phyloP scores from a whole-genome alignment of 2,113 vertebrate genomes.

The Gymnobelideus leadbeateri region DNA sequence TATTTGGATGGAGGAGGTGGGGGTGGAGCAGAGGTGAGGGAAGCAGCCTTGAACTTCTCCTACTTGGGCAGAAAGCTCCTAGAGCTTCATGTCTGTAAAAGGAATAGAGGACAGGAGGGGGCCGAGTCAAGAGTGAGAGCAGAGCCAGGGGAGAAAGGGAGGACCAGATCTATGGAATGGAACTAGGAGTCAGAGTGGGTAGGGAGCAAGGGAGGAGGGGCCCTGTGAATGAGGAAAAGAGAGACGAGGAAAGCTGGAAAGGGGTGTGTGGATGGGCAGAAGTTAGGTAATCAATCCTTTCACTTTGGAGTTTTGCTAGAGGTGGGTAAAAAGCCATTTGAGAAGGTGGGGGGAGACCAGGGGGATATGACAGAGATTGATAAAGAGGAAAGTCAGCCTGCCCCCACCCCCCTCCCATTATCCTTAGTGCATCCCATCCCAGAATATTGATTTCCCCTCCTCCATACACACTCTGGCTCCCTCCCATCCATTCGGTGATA shows the following conservation, averaged over 20 bases:
- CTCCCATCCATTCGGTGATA: slow-evolving; percentile 44
- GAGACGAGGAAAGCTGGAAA: neutral
- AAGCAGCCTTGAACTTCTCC: slow-evolving; percentile 68
- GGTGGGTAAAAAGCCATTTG: neutral
- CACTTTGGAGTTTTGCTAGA: neutral
- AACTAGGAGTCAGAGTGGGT: neutral
- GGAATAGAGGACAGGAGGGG: slow-evolving; percentile 45
- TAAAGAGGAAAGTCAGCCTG: slow-evolving; percentile 35
- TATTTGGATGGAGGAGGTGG: slow-evolving; percentile 60
- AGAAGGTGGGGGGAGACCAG: neutral
- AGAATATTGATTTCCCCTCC: slow-evolving; percentile 17
- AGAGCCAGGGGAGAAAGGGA: neutral
- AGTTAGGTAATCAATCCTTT: neutral
- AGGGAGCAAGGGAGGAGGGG: neutral
- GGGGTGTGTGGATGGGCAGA: neutral
- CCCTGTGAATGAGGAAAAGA: neutral
- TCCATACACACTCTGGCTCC: neutral
- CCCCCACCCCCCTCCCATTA: neutral
- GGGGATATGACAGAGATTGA: neutral
- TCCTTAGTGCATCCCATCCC: slow-evolving; percentile 36
- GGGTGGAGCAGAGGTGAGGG: slow-evolving; percentile 57
- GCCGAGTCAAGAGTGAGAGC: neutral
- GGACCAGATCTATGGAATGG: neutral
- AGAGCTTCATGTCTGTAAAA: slow-evolving; percentile 72
- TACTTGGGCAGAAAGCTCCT: slow-evolving; percentile 78